Conservation (phyloP, 2,113 vertebrate genomes). For the Xenopus laevis region DNA sequence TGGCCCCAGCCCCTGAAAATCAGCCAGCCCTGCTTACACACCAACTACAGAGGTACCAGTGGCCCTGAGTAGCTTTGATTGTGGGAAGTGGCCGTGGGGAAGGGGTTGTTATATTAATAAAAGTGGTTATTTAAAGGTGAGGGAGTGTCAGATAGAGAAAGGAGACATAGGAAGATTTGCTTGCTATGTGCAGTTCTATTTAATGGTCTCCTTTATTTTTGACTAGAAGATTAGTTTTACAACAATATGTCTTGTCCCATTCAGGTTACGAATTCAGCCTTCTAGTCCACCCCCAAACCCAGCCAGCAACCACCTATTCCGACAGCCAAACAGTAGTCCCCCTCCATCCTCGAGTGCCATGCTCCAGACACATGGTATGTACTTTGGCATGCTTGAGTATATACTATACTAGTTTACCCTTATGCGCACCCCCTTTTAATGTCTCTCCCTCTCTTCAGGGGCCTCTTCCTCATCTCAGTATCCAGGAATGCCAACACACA, state of each 20-base stretch:
- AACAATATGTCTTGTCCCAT: constrained; percentile 47
- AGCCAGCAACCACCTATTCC: constrained; percentile 95
- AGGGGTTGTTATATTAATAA: too few relatives aligned
- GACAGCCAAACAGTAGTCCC: constrained; percentile 87
- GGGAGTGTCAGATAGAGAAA: too few relatives aligned
- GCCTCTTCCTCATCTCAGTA: constrained; percentile 79
- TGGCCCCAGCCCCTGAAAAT: constrained; percentile 83
- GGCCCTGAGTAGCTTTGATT: too few relatives aligned
- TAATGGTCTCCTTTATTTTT: too few relatives aligned
- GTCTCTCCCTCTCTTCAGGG: constrained; percentile 56
- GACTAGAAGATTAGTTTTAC: background rate
- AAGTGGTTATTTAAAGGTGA: too few relatives aligned
- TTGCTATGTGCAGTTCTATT: too few relatives aligned
- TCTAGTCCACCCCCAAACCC: constrained; percentile 94
- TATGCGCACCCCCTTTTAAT: background rate
- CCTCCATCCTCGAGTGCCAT: constrained; percentile 79
- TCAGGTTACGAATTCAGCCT: constrained; percentile 92
- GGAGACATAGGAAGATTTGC: too few relatives aligned
- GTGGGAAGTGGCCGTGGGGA: too few relatives aligned
- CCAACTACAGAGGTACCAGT: constrained; percentile 92
- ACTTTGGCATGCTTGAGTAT: background rate
- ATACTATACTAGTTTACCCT: background rate
- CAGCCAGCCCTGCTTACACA: constrained; percentile 96
- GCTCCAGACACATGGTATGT: constrained; percentile 85
- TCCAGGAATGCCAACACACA: constrained; percentile 73